These are phyloP conservation scores for Scrobipalpa costella DNA, from an alignment of 2,888 invertebrate genomes.

Conservation along the genomic window DNA sequence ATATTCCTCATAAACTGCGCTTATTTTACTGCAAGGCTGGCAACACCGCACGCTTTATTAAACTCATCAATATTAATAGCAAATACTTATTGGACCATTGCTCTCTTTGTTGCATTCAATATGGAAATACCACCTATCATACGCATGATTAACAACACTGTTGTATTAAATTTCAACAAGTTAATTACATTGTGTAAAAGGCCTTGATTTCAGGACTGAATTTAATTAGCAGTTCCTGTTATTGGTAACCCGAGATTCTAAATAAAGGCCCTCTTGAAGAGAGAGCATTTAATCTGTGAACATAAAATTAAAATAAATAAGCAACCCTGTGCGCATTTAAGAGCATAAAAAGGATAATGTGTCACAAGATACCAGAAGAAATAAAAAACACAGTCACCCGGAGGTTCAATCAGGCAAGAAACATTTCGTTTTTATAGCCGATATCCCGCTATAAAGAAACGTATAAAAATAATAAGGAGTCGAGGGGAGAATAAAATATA, in stretches of 20 bases:
- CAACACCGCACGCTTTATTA: conserved; percentile 53
- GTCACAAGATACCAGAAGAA: conserved; percentile 44
- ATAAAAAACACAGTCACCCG: conserved; percentile 56
- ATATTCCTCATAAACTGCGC: conserved; percentile 60
- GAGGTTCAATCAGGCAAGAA: conserved; percentile 71
- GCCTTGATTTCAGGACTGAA: too few relatives aligned
- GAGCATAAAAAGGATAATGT: conserved; percentile 35
- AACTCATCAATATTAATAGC: conserved; percentile 52
- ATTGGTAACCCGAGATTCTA: too few relatives aligned
- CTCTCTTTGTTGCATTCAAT: conserved; percentile 17
- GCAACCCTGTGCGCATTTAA: conserved; percentile 27
- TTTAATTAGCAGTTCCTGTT: too few relatives aligned
- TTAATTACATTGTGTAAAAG: background rate
- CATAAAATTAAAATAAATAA: conserved; percentile 12
- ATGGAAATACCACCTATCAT: conserved; percentile 31
- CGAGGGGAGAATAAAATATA: conserved; percentile 71
- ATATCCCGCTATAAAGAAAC: conserved; percentile 70
- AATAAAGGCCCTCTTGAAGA: too few relatives aligned
- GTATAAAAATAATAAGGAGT: conserved; percentile 76
- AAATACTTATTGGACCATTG: conserved; percentile 48
- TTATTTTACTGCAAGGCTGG: conserved; percentile 48
- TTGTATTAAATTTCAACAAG: background rate
- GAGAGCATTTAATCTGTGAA: background rate
- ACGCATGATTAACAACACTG: conserved; percentile 14
- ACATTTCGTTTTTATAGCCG: conserved; percentile 72